phyloP scores from a whole-genome alignment of 2,797 vertebrate species.

The Micrastur ruficollis region DNA sequence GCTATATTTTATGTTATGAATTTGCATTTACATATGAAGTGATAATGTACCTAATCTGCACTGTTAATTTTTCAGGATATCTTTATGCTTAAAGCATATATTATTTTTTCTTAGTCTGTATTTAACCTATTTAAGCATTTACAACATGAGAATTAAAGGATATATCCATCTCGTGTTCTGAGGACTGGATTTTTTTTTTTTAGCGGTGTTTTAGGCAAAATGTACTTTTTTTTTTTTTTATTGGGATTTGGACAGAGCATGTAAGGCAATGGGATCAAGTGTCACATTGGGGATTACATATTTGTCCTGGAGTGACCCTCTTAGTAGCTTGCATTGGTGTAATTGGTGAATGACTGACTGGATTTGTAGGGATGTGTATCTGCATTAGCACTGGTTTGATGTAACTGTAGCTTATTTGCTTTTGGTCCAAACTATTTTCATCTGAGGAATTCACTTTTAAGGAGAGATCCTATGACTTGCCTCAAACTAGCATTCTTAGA shows the following conservation, averaged over 20 bases:
- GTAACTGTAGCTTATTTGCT: constrained; percentile 20
- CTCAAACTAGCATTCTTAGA: background rate
- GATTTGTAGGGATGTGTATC: constrained; percentile 53
- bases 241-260: constrained; percentile 23
- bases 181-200: background rate
- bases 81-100: background rate
- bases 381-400: constrained; percentile 20
- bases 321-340: constrained; percentile 40
- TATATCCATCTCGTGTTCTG: background rate
- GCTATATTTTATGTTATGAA: background rate
- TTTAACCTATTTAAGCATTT: background rate
- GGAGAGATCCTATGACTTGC: background rate
- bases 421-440: background rate
- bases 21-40: background rate
- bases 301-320: constrained; percentile 54
- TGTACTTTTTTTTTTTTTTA: background rate
- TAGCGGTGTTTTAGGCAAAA: background rate
- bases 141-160: background rate
- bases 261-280: constrained; percentile 57
- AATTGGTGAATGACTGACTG: constrained; percentile 42
- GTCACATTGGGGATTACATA: constrained; percentile 56
- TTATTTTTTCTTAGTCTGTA: background rate
- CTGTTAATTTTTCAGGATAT: background rate
- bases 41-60: fast-evolving
- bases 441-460: background rate